Percentiles rank a stretch among this genome's conserved stretches.
phyloP scores from a whole-genome alignment of 2,888 invertebrate genomes.

The Oscheius onirici region DNA sequence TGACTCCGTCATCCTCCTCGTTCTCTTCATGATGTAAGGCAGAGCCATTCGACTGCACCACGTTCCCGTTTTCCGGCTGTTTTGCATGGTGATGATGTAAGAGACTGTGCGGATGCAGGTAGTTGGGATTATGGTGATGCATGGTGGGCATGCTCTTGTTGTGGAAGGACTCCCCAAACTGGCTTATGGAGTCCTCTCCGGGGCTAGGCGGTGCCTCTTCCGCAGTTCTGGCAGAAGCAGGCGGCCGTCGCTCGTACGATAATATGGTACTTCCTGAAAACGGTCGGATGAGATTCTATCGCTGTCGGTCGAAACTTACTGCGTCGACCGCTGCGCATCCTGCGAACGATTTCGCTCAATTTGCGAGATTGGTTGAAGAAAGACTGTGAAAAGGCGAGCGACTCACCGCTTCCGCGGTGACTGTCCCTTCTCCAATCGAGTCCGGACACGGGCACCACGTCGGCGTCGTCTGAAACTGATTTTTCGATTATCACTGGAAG shows the following conservation, averaged over 20 bases:
- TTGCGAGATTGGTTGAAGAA: conserved; percentile 41
- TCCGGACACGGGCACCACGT: conserved; percentile 50
- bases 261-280: conserved; percentile 19
- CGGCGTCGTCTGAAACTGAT: conserved; percentile 40
- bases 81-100: conserved; percentile 18
- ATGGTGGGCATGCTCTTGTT: conserved; percentile 15
- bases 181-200: conserved; percentile 21
- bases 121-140: background rate
- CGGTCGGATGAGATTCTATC: background rate
- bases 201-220: conserved; percentile 17
- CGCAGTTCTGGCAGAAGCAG: conserved; percentile 21
- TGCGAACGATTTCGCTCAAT: conserved; percentile 46
- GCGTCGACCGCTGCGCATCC: conserved; percentile 36
- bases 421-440: conserved; percentile 30
- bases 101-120: conserved; percentile 17
- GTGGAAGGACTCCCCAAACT: conserved; percentile 26
- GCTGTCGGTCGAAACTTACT: conserved; percentile 32
- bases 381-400: conserved; percentile 45
- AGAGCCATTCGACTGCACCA: background rate
- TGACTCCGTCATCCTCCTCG: background rate
- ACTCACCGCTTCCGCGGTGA: conserved; percentile 47
- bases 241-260: conserved; percentile 23
- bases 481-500: background rate
- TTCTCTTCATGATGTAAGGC: background rate
- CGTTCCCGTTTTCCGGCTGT: background rate